Evolutionary conservation across 2,888 invertebrate species (phyloP).

Genomic region (Drosophila demipolita): DNA sequence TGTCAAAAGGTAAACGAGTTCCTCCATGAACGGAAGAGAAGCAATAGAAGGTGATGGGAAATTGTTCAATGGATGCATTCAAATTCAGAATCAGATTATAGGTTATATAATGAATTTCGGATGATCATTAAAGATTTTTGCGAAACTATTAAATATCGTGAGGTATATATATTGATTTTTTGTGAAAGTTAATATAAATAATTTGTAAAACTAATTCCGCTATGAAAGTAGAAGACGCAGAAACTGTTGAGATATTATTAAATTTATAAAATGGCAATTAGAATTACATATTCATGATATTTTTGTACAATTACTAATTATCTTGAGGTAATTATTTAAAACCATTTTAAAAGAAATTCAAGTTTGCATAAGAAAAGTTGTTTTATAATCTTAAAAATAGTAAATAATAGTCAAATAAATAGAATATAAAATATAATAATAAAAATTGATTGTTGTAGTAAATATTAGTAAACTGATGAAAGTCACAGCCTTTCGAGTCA

Average conservation of each 20-base stretch:
- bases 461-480: background rate
- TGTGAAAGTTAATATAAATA: background rate
- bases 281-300: background rate
- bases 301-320: background rate
- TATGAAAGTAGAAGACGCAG: background rate
- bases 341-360: background rate
- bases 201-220: background rate
- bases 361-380: background rate
- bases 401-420: background rate
- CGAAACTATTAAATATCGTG: background rate
- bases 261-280: background rate
- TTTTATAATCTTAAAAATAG: background rate
- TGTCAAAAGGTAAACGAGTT: conserved; percentile 20
- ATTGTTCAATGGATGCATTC: background rate
- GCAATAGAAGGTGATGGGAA: background rate
- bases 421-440: background rate
- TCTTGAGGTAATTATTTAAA: background rate
- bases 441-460: background rate
- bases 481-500: background rate
- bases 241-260: background rate
- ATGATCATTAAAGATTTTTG: background rate
- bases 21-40: background rate
- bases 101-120: background rate
- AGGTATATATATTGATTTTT: background rate
- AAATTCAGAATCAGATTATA: background rate